Conservation (phyloP, 1,140 invertebrate species). For the Halesus radiatus region DNA sequence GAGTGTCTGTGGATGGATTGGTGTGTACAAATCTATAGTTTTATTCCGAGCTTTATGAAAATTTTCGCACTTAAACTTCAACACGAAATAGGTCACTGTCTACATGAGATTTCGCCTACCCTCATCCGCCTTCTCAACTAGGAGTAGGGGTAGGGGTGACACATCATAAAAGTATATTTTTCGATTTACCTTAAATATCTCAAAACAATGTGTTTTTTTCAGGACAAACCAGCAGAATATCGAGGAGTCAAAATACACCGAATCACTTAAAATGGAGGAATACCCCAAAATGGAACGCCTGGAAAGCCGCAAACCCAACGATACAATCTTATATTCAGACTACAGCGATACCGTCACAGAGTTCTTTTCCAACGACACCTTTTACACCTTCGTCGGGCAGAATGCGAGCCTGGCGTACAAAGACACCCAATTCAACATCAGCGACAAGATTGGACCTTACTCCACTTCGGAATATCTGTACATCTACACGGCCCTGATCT, state of each 20-base stretch:
- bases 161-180: too few species aligned
- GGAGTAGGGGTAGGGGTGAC: too few species aligned
- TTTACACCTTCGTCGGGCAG: neutral
- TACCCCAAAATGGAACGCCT: neutral
- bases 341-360: neutral
- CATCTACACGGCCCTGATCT: constrained; percentile 65
- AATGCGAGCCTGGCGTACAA: neutral
- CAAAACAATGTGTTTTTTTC: neutral
- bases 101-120: too few species aligned
- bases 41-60: too few species aligned
- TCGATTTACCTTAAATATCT: too few species aligned
- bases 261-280: neutral
- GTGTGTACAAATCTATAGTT: too few species aligned
- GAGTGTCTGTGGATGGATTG: too few species aligned
- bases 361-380: neutral
- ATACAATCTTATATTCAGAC: neutral
- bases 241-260: neutral
- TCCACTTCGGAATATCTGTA: constrained; percentile 67
- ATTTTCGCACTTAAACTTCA: too few species aligned
- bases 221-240: constrained; percentile 49
- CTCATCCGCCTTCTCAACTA: too few species aligned
- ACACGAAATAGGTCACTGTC: too few species aligned
- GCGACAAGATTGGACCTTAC: constrained; percentile 65
- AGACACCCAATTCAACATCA: constrained; percentile 60
- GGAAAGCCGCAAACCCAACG: neutral